Conservation (phyloP, 1,140 invertebrate genomes). For the Polypedilum vanderplanki region DNA sequence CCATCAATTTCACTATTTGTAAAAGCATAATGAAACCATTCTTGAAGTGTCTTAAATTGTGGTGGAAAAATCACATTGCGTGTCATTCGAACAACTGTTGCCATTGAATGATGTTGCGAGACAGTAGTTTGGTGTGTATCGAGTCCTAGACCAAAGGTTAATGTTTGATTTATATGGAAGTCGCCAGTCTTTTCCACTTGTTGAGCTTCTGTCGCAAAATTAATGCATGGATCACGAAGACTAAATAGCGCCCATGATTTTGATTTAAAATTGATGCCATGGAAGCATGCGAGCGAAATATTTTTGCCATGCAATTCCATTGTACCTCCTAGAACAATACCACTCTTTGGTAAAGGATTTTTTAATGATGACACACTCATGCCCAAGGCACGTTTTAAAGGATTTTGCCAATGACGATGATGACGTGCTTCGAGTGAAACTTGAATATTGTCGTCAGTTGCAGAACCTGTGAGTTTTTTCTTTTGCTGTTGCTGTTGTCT, state of each 20-base stretch:
- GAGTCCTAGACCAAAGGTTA: conserved; percentile 83
- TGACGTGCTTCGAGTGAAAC: conserved; percentile 58
- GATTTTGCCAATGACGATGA: conserved; percentile 86
- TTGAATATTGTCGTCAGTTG: conserved; percentile 33
- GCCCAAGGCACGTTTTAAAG: conserved; percentile 55
- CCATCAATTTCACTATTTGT: conserved; percentile 88
- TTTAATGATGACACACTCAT: conserved; percentile 65
- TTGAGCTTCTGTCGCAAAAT: conserved; percentile 91
- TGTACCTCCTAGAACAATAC: conserved; percentile 86
- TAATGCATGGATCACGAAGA: conserved; percentile 87
- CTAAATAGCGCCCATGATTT: conserved; percentile 96
- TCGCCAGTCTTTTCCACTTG: conserved; percentile 51
- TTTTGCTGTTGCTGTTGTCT: conserved; percentile 22
- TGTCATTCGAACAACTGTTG: conserved; percentile 84
- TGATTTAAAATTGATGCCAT: conserved; percentile 93
- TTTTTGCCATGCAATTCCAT: conserved; percentile 85
- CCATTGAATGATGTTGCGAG: conserved; percentile 76
- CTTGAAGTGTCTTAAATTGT: conserved; percentile 85
- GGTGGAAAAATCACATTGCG: conserved; percentile 88
- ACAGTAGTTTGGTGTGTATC: conserved; percentile 55
- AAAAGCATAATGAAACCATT: conserved; percentile 97
- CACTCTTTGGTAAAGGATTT: conserved; percentile 58
- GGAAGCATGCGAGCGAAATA: conserved; percentile 93
- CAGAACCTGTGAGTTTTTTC: background rate
- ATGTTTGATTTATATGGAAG: conserved; percentile 72